Conservation (phyloP, 2,113 vertebrate genomes). For the Reinhardtius hippoglossoides region DNA sequence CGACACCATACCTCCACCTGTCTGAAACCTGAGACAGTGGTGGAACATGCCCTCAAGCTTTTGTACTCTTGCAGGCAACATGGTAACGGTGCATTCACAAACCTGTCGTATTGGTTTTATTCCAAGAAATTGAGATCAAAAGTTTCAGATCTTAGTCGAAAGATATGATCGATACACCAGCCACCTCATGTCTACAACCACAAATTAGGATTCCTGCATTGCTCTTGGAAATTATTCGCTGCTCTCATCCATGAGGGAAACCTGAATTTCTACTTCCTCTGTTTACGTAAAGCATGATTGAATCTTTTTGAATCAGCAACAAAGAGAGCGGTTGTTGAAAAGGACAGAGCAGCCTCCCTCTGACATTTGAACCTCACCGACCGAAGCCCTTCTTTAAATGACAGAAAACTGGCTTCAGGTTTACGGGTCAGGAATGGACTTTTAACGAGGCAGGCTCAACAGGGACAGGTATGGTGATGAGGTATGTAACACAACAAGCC, state of each 20-base stretch:
- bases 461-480: not conserved
- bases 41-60: not conserved
- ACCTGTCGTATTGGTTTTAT: not conserved
- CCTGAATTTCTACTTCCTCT: conserved; percentile 22
- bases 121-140: too few species aligned
- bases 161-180: not conserved
- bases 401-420: not conserved
- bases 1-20: not conserved
- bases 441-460: not conserved
- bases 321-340: conserved; percentile 16
- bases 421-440: not conserved
- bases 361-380: not conserved
- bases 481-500: not conserved
- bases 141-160: not conserved
- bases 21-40: not conserved
- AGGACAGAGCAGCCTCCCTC: not conserved
- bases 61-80: not conserved
- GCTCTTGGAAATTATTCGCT: not conserved
- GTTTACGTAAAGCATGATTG: not conserved
- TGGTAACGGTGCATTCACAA: too few species aligned
- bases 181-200: not conserved
- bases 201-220: not conserved
- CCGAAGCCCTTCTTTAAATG: not conserved
- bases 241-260: not conserved
- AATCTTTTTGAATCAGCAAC: conserved; percentile 8